phyloP scores from a whole-genome alignment of 2,888 invertebrate species.

The Theretra japonica region DNA sequence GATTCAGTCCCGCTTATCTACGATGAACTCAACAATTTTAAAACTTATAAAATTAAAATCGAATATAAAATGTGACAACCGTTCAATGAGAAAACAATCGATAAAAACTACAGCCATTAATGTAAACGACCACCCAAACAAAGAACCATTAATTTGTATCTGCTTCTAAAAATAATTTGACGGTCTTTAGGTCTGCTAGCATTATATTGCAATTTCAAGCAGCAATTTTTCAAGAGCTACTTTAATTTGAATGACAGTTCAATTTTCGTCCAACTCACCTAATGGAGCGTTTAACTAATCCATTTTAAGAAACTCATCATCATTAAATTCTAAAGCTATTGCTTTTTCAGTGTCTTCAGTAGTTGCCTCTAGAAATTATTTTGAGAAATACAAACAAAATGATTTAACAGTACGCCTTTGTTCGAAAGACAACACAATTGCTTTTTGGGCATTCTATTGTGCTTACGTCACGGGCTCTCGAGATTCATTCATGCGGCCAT shows the following conservation, averaged over 20 bases:
- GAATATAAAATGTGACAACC: background rate
- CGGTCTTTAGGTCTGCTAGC: background rate
- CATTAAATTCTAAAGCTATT: constrained; percentile 3
- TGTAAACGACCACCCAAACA: background rate
- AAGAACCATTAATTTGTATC: background rate
- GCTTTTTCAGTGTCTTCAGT: background rate
- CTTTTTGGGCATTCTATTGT: constrained; percentile 18
- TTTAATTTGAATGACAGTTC: background rate
- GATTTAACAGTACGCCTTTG: constrained; percentile 3
- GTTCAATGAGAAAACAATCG: background rate
- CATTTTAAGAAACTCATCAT: background rate
- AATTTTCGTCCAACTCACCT: background rate
- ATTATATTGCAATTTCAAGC: constrained; percentile 10
- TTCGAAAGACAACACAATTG: constrained; percentile 9
- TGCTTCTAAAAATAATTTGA: too few relatives aligned
- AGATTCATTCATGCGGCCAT: constrained; percentile 10
- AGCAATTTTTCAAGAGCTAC: background rate
- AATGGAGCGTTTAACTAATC: background rate
- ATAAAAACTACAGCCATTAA: background rate
- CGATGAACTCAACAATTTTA: too few relatives aligned
- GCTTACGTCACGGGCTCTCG: background rate
- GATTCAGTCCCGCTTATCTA: too few relatives aligned
- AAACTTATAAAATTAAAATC: background rate
- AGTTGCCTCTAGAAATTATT: background rate
- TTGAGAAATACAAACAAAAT: constrained; percentile 9